Evolutionary conservation across 1,140 invertebrate genomes (phyloP), one percentile per base, ranked within the genome.

Genomic region (Neuroterus valhalla): DNA sequence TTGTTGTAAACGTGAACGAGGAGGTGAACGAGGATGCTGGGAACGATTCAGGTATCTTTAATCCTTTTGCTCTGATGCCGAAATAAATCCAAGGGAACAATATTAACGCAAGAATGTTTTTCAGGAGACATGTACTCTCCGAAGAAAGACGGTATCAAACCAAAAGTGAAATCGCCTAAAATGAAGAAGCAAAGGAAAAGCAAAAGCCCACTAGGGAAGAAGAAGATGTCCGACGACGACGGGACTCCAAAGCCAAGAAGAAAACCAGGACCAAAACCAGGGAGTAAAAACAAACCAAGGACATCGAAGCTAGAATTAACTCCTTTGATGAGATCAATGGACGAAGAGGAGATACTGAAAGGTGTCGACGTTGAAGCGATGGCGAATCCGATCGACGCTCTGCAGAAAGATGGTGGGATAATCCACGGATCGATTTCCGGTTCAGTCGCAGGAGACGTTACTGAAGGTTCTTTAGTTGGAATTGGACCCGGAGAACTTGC

Each of bases 21-120:
- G 90, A 85, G 15, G 91, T 93, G 70, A 83, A 91, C 72, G 90
- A 89, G 70, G 90, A 92, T 26, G 91, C 92, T 66, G 90, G 78
- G 6, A 89, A 89, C 14, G 89, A 90, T 77, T 90, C 88, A 38
- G 89, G 89, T 88, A 88, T 81, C 26, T 79, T 68, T 73, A 10
- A 26, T 5, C 14, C 31, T 38, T 66, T 66, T 2, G 8, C 26
- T 38, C 26, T 48, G 17, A 6, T n/a, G 17, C n/a, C 17, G 10
- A 48, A 45, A 46, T 19, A 12, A 19, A 62, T 6, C 6, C 45
- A 48, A 14, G 26, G 23, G 38, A 71, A 55, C 17, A 5, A 11
- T 72, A 62, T 19, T 48, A 5, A 48, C 46, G 12, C 31, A 21
- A 43, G 43, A 19, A 48, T 21, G 38, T 52, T 71, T 85, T 81